phyloP scores from a whole-genome alignment of 2,113 vertebrate species.

The Stigmatopora argus region DNA sequence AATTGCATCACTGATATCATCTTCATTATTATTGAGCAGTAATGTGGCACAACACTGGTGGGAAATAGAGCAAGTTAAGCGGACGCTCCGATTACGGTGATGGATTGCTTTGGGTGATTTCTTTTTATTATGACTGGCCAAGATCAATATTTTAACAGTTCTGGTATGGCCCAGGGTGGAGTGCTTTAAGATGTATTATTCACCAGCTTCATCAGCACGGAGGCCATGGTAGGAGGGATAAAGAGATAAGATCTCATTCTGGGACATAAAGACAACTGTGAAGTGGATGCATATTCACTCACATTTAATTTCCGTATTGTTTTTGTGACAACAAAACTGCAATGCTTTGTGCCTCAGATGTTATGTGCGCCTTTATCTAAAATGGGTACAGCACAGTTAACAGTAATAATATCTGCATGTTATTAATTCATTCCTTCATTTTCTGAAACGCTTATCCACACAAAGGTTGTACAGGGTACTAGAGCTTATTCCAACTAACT shows the following conservation, averaged over 20 bases:
- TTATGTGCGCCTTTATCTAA: neutral
- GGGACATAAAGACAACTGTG: slow-evolving; percentile 49
- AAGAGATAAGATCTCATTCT: slow-evolving; percentile 38
- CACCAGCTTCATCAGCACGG: slow-evolving; percentile 63
- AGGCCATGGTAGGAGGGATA: slow-evolving; percentile 26
- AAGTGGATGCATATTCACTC: slow-evolving; percentile 35
- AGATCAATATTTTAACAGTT: slow-evolving; percentile 78
- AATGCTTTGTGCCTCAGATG: neutral
- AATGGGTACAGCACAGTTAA: neutral
- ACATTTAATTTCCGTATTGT: neutral
- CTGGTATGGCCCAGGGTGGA: slow-evolving; percentile 66
- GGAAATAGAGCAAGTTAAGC: slow-evolving; percentile 66
- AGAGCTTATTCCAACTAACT: too few species aligned
- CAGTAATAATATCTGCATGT: neutral
- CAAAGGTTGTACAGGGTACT: too few species aligned
- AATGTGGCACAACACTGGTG: slow-evolving; percentile 49
- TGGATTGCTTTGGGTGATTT: slow-evolving; percentile 73
- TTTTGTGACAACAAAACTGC: neutral
- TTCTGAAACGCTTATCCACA: too few species aligned
- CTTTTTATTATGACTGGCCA: slow-evolving; percentile 74
- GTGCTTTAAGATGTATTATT: slow-evolving; percentile 73
- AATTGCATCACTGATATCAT: slow-evolving; percentile 62
- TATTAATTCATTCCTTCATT: neutral
- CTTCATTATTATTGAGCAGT: slow-evolving; percentile 68
- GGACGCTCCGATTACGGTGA: slow-evolving; percentile 60